Evolutionary conservation across 2,888 invertebrate genomes (phyloP), one percentile per base, ranked within the genome.

Genomic region (Merodon equestris): DNA sequence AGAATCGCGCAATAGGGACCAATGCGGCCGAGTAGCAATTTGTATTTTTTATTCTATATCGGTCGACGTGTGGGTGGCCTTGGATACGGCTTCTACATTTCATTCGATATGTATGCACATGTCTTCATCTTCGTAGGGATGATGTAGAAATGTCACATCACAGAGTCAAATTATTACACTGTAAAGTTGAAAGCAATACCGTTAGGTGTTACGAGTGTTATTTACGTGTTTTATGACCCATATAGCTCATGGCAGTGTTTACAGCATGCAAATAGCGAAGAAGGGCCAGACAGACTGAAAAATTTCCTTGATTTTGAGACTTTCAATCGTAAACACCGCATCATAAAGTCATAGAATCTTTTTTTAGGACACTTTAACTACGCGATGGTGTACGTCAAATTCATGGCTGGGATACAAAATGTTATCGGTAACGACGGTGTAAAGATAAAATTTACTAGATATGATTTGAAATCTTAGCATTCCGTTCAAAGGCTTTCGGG

Each of bases 171-270:
- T 60, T 15, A 68, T 68, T 58, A 45, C 68, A 13, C 58, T 40
- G 60, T 60, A 68, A 60, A 53, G 45, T 60, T 44, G 45, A 45
- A 68, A 47, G 53, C 40, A 70, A 53, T 70, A 45, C 53, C 47
- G 56, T 53, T 47, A 38, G 45, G 53, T 38, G 60, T 51, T 68
- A 51, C 45, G 36, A 14, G 51, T n/a, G n/a, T n/a, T n/a, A n/a
- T n/a, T n/a, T 40, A 0, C 17, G 27, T 27, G 2, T 27, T 27
- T 4, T 27, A 27, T 27, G 27, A 27, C 7, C 27, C 27, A 4
- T 27, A 27, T n/a, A n/a, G n/a, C n/a, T n/a, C n/a, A n/a, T n/a
- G n/a, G n/a, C n/a, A n/a, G n/a, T n/a, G n/a, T n/a, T n/a, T n/a
- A n/a, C n/a, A n/a, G 7, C 7, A 27, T 27, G 27, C 27, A 27